Evolutionary conservation across 2,113 vertebrate species (phyloP), one percentile per base, ranked within the genome.

Genomic region (Holacanthus passer): DNA sequence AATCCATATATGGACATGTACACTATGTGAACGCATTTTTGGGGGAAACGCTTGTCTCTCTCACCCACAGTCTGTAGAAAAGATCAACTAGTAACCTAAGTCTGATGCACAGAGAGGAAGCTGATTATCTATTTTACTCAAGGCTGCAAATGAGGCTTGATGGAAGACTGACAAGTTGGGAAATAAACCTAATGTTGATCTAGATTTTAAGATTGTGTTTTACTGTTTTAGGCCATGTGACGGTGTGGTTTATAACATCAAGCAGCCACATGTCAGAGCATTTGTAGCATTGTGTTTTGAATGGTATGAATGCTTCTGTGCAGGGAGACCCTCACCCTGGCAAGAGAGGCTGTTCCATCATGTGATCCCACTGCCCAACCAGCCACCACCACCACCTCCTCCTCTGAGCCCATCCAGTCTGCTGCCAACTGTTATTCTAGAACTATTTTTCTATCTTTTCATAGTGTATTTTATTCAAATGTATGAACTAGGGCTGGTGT

Each of bases 261-360:
- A 10, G 9, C 41, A 4, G 14, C 10, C 6, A 7, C 19, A 7
- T 2, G 5, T 27, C 41, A 20, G n/a, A 31, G 55, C 13, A 0
- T 48, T 24, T 24, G 27, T 63, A 8, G 29, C 45, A 9, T 9
- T 32, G n/a, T 48, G 50, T 75, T 53, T 55, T 24, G 24, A 69
- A 59, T 5, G 11, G 55, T 20, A 8, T 73, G 2, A 24, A 1
- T 71, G 29, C 71, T 3, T 80, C 9, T 71, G 7, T 76, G 32
- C 92, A 99, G 97, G 96, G 63, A 64, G 84, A 81, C 47, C 85
- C 90, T 80, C 86, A 29, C 31, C 3, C 91, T 20, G 79, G 93
- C 52, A 94, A 92, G 27, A 95, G 89, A 88, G 91, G 76, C 90
- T 99, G 97, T 85, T 79, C 82, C 79, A 85, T 98, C 86, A 99